Conservation (phyloP, 2,888 invertebrate genomes). For the Yponomeuta plumbellus region DNA sequence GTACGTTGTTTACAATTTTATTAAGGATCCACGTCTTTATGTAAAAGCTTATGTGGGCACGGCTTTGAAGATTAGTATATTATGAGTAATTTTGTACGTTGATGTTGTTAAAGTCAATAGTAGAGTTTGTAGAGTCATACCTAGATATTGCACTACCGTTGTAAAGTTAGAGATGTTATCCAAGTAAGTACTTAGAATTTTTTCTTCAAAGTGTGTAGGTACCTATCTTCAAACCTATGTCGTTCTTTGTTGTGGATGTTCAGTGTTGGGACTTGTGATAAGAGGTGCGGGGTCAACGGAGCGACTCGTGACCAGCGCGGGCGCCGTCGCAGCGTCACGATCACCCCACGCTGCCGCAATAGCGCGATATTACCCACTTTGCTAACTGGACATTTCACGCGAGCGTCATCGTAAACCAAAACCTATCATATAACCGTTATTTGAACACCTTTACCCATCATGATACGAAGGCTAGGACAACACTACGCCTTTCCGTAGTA, state of each 20-base stretch:
- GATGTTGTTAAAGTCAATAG: not conserved
- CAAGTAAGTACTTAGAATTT: too few relatives aligned
- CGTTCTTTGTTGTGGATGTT: conserved; percentile 11
- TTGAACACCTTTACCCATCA: not conserved
- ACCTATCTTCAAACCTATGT: not conserved
- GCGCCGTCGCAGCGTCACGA: conserved; percentile 52
- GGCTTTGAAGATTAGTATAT: not conserved
- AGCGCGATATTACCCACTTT: conserved; percentile 64
- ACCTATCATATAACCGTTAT: conserved; percentile 4
- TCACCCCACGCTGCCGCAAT: conserved; percentile 61
- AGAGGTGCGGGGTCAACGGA: conserved; percentile 57
- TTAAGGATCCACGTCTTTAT: not conserved
- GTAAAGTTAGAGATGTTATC: too few relatives aligned
- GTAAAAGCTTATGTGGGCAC: not conserved
- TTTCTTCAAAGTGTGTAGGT: too few relatives aligned
- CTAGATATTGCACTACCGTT: too few relatives aligned
- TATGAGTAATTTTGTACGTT: not conserved
- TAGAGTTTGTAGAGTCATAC: not conserved
- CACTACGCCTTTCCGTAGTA: not conserved
- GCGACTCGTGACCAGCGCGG: conserved; percentile 61
- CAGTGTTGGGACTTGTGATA: conserved; percentile 6
- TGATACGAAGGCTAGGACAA: not conserved
- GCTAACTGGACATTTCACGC: conserved; percentile 74
- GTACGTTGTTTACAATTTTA: not conserved
- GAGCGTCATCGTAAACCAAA: conserved; percentile 24